phyloP scores from a whole-genome alignment of 2,797 vertebrate species.

The Sternotherus odoratus region DNA sequence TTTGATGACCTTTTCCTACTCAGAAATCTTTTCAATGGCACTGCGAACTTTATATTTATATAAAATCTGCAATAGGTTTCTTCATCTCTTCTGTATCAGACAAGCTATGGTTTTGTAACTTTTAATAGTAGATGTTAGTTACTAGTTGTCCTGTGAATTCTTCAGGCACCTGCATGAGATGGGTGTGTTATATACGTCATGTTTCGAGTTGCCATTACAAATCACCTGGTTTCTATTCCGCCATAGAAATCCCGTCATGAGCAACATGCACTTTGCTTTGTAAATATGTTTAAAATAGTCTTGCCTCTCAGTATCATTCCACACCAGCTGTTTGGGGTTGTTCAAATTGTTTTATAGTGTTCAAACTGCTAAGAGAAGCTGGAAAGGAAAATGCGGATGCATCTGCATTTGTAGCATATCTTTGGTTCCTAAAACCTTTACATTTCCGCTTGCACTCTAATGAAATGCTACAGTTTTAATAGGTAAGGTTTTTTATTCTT shows the following conservation, averaged over 20 bases:
- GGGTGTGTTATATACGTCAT: not conserved
- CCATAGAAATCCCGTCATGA: constrained; percentile 36
- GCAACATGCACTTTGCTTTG: not conserved
- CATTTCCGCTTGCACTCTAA: constrained; percentile 34
- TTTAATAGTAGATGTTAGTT: not conserved
- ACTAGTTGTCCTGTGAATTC: not conserved
- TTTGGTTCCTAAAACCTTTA: constrained; percentile 51
- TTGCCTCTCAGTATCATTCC: not conserved
- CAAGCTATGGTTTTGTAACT: not conserved
- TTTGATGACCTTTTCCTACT: not conserved
- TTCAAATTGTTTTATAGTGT: not conserved
- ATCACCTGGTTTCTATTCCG: not conserved
- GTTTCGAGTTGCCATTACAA: rapidly evolving
- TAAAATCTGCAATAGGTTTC: not conserved
- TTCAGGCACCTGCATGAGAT: not conserved
- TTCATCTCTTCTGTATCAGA: not conserved
- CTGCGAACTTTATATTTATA: not conserved
- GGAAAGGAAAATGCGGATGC: not conserved
- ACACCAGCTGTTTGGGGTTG: not conserved
- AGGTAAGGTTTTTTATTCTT: constrained; percentile 60
- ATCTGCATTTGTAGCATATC: constrained; percentile 14
- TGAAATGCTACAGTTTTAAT: constrained; percentile 35
- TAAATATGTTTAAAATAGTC: not conserved
- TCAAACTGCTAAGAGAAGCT: constrained; percentile 29
- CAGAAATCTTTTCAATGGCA: not conserved